A percentile compares a stretch with the other conserved stretches of the same genome.
These are phyloP conservation scores for Vanessa cardui DNA, from an alignment of 2,888 invertebrate species.

Conservation along the genomic window DNA sequence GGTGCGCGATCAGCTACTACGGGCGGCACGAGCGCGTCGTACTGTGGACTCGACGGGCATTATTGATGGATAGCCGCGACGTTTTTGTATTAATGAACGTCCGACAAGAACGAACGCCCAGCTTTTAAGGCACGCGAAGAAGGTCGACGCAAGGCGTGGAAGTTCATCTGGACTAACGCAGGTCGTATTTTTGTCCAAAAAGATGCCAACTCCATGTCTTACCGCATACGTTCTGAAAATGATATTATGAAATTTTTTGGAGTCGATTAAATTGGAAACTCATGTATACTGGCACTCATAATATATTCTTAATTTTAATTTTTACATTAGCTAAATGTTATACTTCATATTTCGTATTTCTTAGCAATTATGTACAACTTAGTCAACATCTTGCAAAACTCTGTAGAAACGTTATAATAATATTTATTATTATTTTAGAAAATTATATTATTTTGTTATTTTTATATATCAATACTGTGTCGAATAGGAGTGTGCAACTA, in stretches of 20 bases:
- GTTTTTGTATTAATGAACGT: slow-evolving; percentile 2
- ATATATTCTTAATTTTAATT: too few relatives aligned
- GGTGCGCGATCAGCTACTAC: too few relatives aligned
- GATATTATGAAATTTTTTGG: slow-evolving; percentile 3
- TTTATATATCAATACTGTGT: slow-evolving; percentile 2
- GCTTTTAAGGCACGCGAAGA: neutral
- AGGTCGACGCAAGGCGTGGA: too few relatives aligned
- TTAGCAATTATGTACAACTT: slow-evolving; percentile 3
- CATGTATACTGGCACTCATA: neutral
- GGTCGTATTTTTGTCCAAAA: slow-evolving; percentile 24
- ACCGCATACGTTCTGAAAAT: neutral
- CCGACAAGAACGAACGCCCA: neutral
- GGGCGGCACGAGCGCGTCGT: neutral
- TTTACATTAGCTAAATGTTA: too few relatives aligned
- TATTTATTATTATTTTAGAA: slow-evolving; percentile 1
- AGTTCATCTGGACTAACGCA: too few relatives aligned
- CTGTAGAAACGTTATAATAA: slow-evolving; percentile 2
- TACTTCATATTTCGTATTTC: too few relatives aligned
- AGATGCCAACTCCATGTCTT: too few relatives aligned
- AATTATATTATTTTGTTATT: slow-evolving; percentile 2
- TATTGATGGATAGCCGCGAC: slow-evolving; percentile 1
- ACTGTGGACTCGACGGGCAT: slow-evolving; percentile 1
- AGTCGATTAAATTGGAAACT: slow-evolving; percentile 2
- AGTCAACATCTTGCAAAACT: neutral
- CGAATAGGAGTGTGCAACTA: slow-evolving; percentile 1